Evolutionary conservation across 2,113 vertebrate species (phyloP).

Genomic region (Microcebus murinus): DNA sequence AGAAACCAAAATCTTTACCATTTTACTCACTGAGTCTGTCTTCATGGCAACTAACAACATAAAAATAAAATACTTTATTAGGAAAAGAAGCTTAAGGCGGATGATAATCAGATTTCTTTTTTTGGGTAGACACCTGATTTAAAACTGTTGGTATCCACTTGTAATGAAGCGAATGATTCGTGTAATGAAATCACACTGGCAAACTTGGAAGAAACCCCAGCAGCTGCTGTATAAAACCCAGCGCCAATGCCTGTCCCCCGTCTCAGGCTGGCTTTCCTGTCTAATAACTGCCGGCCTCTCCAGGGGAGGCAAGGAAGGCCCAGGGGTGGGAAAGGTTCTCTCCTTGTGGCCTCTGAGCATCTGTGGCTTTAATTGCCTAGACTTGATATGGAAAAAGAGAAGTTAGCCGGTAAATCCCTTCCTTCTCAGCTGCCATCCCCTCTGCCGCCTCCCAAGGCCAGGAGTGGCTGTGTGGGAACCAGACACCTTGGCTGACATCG

Average conservation of each 20-base stretch:
- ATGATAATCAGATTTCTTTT: background rate
- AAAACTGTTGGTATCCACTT: background rate
- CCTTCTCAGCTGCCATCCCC: background rate
- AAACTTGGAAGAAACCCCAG: background rate
- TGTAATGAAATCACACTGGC: background rate
- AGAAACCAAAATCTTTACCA: background rate
- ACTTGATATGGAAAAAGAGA: background rate
- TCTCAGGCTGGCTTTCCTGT: background rate
- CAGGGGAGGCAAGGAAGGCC: background rate
- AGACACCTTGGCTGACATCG: background rate
- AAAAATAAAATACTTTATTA: background rate
- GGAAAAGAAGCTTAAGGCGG: background rate
- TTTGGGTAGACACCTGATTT: background rate
- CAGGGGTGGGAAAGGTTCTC: background rate
- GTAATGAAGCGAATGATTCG: background rate
- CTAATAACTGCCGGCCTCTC: background rate
- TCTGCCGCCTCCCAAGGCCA: background rate
- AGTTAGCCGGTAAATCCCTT: background rate
- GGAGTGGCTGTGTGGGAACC: background rate
- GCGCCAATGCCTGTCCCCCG: background rate
- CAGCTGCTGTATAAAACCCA: background rate
- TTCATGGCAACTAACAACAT: background rate
- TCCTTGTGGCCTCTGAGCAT: conserved; percentile 4
- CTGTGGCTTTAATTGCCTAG: conserved; percentile 63
- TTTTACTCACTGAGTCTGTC: background rate